A percentile compares a stretch with the other conserved stretches of the same genome.
Conservation (phyloP, 2,888 invertebrate species). For the Tenthredo notha region DNA sequence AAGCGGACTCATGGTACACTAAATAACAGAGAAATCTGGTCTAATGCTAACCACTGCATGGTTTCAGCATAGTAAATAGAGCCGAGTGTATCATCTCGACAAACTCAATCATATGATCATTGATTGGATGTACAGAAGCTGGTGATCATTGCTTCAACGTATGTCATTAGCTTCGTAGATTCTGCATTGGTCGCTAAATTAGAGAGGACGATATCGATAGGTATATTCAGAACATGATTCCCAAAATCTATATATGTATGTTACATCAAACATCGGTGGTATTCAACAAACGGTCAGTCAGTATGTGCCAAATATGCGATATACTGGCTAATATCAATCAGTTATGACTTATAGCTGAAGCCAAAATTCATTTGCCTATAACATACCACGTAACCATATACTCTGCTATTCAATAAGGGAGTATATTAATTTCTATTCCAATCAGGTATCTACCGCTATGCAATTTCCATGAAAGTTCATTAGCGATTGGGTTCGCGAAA, state of each 20-base stretch:
- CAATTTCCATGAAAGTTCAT: background rate
- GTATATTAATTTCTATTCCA: background rate
- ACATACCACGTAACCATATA: background rate
- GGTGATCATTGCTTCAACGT: background rate
- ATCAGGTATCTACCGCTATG: background rate
- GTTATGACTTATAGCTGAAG: background rate
- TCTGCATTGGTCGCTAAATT: background rate
- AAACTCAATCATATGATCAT: constrained; percentile 14
- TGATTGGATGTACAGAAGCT: background rate
- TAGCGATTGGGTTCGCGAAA: background rate
- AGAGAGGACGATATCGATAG: background rate
- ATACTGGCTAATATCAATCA: background rate
- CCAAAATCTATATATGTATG: background rate
- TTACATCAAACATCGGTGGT: background rate
- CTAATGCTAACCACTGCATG: background rate
- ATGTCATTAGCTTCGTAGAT: background rate
- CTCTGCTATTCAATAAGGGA: background rate
- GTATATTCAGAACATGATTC: background rate
- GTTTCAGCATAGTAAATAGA: background rate
- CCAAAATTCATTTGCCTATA: background rate
- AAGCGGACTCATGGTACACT: background rate
- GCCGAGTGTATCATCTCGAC: background rate
- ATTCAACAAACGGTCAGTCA: background rate
- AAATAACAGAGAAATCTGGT: background rate
- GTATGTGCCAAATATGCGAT: background rate